Percentiles rank a stretch among this genome's conserved stretches.
These are phyloP conservation scores for Melitaea cinxia DNA, from an alignment of 1,140 invertebrate genomes.

Conservation along the genomic window DNA sequence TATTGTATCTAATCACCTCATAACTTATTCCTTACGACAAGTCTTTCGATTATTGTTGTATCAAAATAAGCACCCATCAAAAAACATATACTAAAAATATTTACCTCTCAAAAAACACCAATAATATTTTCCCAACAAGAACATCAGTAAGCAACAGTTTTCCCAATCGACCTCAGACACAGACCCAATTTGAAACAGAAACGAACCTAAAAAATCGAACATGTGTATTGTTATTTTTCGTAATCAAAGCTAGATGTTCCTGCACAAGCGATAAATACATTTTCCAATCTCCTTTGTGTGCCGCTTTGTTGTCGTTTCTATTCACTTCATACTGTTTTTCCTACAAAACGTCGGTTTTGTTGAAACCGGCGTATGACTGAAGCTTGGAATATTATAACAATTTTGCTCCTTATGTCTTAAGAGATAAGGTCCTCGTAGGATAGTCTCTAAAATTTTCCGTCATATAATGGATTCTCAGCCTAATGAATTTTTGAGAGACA, in stretches of 20 bases:
- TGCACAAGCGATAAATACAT: conserved; percentile 44
- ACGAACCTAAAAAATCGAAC: conserved; percentile 8
- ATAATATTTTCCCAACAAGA: not conserved
- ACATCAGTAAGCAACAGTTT: conserved; percentile 5
- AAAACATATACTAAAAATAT: not conserved
- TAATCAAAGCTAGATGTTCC: conserved; percentile 44
- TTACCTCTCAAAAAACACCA: no score
- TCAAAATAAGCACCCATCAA: no score
- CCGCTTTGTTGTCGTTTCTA: conserved; percentile 29
- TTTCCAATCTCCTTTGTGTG: conserved; percentile 48
- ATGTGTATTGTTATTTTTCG: conserved; percentile 26
- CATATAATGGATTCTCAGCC: conserved; percentile 27
- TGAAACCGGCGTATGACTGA: conserved; percentile 8
- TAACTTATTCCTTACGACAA: no score
- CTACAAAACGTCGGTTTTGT: conserved; percentile 27
- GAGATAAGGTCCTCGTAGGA: not conserved
- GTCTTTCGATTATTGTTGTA: no score
- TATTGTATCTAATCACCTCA: no score
- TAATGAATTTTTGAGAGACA: conserved; percentile 39
- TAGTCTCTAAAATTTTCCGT: conserved; percentile 16
- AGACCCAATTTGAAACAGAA: not conserved
- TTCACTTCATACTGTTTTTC: conserved; percentile 37
- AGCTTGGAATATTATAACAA: not conserved
- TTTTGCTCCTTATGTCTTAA: not conserved
- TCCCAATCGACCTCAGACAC: not conserved